phyloP scores from a whole-genome alignment of 2,888 invertebrate species.

The Epiblema foenella region DNA sequence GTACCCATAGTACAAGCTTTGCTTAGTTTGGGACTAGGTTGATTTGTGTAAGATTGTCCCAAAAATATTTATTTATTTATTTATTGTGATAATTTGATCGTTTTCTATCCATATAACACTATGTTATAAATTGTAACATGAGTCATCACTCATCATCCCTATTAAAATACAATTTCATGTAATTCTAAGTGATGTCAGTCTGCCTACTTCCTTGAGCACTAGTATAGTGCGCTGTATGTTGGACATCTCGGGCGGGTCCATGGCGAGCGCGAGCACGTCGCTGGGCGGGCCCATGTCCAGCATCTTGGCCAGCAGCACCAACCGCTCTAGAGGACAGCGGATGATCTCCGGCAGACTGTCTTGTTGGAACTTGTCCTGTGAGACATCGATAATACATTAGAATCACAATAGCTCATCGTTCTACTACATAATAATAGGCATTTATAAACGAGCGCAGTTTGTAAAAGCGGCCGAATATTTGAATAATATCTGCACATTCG shows the following conservation, averaged over 20 bases:
- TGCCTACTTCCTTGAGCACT: conserved; percentile 90
- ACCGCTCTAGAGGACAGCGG: conserved; percentile 91
- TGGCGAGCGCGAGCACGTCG: conserved; percentile 91
- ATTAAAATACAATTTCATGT: no score
- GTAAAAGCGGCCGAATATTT: background rate
- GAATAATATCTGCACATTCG: no score
- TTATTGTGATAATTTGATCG: no score
- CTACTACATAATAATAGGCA: background rate
- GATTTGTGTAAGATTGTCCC: no score
- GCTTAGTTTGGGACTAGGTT: no score
- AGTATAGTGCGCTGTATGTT: conserved; percentile 93
- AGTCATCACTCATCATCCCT: no score
- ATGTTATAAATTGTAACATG: no score
- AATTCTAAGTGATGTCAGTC: background rate
- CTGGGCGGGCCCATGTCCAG: conserved; percentile 92
- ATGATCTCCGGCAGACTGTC: conserved; percentile 90
- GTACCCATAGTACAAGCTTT: no score
- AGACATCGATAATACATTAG: background rate
- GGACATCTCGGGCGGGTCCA: conserved; percentile 93
- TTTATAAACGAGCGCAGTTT: background rate
- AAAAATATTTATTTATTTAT: no score
- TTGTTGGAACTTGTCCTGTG: conserved; percentile 76
- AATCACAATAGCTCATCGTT: no score
- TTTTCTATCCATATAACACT: no score
- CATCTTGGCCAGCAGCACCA: conserved; percentile 92